Evolutionary conservation across 2,888 invertebrate species (phyloP).

Genomic region (Homarus gammarus): DNA sequence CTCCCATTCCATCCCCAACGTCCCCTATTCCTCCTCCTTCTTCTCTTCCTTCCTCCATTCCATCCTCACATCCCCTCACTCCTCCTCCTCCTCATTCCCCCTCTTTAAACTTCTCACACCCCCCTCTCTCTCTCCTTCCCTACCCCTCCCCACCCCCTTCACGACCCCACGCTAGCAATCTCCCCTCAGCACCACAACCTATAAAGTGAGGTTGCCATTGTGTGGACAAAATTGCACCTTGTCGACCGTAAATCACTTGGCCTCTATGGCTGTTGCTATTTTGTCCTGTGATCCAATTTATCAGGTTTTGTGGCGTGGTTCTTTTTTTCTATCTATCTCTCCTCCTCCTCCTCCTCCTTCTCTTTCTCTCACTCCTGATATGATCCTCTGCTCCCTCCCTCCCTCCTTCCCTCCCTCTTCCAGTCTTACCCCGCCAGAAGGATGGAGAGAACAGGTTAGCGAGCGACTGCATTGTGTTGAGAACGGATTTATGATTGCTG

Average conservation of each 20-base stretch:
- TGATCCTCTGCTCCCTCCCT: too few species aligned
- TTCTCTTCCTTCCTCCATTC: too few species aligned
- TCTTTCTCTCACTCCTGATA: too few species aligned
- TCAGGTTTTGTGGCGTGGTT: background rate
- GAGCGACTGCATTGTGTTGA: too few species aligned
- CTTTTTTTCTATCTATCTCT: background rate
- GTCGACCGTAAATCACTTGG: background rate
- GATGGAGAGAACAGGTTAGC: background rate
- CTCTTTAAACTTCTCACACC: too few species aligned
- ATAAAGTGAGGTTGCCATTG: background rate
- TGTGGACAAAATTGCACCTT: constrained; percentile 12
- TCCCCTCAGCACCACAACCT: constrained; percentile 1
- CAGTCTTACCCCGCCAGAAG: background rate
- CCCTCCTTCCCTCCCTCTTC: too few species aligned
- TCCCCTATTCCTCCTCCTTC: too few species aligned
- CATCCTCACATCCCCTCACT: too few species aligned
- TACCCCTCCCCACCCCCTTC: background rate
- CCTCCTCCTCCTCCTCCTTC: background rate
- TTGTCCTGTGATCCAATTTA: background rate
- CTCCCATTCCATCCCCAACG: too few species aligned
- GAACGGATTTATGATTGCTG: too few species aligned
- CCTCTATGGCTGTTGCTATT: background rate
- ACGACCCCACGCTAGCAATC: background rate
- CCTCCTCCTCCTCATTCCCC: too few species aligned
- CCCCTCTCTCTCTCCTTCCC: too few species aligned